Base-by-base conservation (phyloP, 2,113 vertebrate genomes). In the Melanotaenia duboulayi region DNA sequence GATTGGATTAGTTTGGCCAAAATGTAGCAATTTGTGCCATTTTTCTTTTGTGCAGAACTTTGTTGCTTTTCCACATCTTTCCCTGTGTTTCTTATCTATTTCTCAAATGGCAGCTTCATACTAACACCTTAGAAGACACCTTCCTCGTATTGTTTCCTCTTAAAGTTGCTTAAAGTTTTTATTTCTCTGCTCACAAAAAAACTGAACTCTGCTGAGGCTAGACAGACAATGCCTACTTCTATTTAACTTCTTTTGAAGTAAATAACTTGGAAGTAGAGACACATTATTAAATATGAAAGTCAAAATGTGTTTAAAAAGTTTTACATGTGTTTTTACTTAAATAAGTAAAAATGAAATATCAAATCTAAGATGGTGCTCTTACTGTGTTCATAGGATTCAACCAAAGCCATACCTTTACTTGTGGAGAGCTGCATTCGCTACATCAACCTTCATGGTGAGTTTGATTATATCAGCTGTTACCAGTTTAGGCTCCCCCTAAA, bases 361-460 rank as follows among this genome's bases (percentile, higher is more conserved):
- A 60, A 17, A 8, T 6, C 6, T 4, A 28, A 28, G 3, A 3
- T 28, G 6, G 6, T 28, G n/a, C n/a, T 35, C 4, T 35, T 35
- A 35, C 16, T 73, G 32, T 76, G 5, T 78, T 58, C 19, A 2
- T 20, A 99, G 98, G 98, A 99, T 80, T 96, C 96, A 24, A 96
- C 95, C 64, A 97, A 99, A 94, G 93, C 96, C 87, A 98, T 99
- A 91, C 98, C 97, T 24, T 92, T 97, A 75, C 96, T 99, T 2
- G 98, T 99, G 91, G 97, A 99, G 92, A 99, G 98, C 92, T 99
- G 97, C 80, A 96, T 99, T 82, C 96, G 96, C 81, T 99, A 96
- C 94, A 99, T 99, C 91, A 99, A 99, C 89, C 94, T 99, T 32
- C 98, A 99, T 0, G 98, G 98, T 99, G 91, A 95, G 94, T 59